Conservation (phyloP, 2,888 invertebrate species). For the Anaspis maculata region DNA sequence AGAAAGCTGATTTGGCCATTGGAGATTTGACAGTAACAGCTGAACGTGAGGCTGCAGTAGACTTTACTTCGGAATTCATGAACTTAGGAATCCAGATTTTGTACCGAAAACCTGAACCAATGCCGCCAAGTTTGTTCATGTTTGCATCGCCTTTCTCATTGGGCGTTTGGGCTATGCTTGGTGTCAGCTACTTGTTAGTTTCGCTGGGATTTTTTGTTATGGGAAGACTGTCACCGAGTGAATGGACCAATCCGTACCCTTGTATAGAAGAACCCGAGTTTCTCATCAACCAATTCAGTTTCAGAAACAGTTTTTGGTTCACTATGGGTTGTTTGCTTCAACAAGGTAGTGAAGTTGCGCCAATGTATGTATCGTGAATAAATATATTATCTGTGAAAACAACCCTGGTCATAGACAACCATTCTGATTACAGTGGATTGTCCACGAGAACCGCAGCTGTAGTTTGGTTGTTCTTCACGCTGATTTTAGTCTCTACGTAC, state of each 20-base stretch:
- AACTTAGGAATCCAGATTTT: conserved; percentile 83
- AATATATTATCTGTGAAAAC: no score
- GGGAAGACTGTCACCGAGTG: conserved; percentile 74
- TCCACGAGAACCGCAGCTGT: conserved; percentile 83
- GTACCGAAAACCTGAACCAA: conserved; percentile 77
- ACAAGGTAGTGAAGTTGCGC: conserved; percentile 82
- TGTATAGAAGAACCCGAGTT: conserved; percentile 77
- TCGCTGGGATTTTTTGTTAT: conserved; percentile 71
- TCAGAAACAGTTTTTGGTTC: conserved; percentile 84
- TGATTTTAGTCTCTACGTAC: conserved; percentile 80
- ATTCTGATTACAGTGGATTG: conserved; percentile 75
- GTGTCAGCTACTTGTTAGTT: conserved; percentile 71
- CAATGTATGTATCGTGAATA: conserved; percentile 57
- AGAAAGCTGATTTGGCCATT: conserved; percentile 87
- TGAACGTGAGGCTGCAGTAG: conserved; percentile 78
- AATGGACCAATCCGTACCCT: conserved; percentile 84
- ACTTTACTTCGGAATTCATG: conserved; percentile 95
- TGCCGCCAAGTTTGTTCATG: conserved; percentile 81
- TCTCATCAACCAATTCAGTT: conserved; percentile 74
- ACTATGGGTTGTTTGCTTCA: conserved; percentile 77
- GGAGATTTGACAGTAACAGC: conserved; percentile 87
- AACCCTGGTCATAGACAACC: neutral
- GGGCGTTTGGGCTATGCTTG: conserved; percentile 74
- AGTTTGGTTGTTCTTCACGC: conserved; percentile 83
- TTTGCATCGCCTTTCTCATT: conserved; percentile 85